These are phyloP conservation scores for Stramonita haemastoma DNA, from an alignment of 2,888 invertebrate genomes.

Conservation along the genomic window DNA sequence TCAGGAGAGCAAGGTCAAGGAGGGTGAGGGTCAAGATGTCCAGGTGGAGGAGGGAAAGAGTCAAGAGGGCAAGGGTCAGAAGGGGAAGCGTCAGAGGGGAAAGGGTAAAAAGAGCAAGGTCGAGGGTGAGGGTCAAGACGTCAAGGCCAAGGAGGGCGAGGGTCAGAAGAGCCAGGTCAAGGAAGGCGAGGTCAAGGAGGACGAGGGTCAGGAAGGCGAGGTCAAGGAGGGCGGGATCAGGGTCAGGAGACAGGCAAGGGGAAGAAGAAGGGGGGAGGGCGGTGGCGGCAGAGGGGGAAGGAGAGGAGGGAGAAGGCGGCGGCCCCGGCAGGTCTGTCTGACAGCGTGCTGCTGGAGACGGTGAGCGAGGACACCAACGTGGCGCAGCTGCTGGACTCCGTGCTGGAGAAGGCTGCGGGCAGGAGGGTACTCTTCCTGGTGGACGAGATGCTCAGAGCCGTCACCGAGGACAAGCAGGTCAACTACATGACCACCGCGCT, in stretches of 20 bases:
- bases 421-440: neutral
- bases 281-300: neutral
- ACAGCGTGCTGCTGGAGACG: neutral
- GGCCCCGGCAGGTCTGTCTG: neutral
- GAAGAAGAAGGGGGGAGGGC: neutral
- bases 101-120: neutral
- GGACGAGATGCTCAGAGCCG: neutral
- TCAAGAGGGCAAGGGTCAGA: no score
- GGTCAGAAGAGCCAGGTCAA: neutral
- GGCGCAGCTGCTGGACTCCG: neutral
- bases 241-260: neutral
- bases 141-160: neutral
- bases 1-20: neutral
- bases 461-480: constrained; percentile 7
- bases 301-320: neutral
- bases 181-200: neutral
- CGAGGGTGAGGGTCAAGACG: neutral
- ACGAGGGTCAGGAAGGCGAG: neutral
- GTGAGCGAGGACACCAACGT: constrained; percentile 24
- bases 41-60: no score
- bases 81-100: neutral
- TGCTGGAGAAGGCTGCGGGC: constrained; percentile 1
- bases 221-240: neutral
- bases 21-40: no score
- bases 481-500: neutral